These are phyloP conservation scores for Zoanthus gigantus DNA, from an alignment of 92 coral and sea anemone genomes.

Conservation along the genomic window DNA sequence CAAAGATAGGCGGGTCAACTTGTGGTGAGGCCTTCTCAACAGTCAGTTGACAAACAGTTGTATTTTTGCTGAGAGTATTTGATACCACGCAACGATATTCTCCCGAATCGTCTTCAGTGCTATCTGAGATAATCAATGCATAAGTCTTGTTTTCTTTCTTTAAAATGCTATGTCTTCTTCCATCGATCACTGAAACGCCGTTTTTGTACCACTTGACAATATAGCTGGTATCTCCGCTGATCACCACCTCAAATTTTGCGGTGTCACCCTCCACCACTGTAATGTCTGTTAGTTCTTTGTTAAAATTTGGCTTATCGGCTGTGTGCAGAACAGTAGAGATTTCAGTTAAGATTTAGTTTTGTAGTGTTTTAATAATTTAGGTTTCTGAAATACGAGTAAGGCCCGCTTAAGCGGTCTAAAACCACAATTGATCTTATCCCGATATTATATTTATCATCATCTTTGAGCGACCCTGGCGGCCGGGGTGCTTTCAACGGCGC, in stretches of 20 bases:
- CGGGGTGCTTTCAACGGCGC: too few species aligned
- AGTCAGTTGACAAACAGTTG: slow-evolving; percentile 75
- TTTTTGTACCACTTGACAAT: slow-evolving; percentile 84
- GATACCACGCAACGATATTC: slow-evolving; percentile 81
- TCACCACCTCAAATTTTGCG: slow-evolving; percentile 66
- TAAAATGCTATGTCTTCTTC: slow-evolving; percentile 51
- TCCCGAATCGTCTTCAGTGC: slow-evolving; percentile 81
- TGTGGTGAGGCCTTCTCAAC: slow-evolving; percentile 48
- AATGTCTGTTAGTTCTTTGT: slow-evolving; percentile 62
- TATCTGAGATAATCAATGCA: slow-evolving; percentile 75
- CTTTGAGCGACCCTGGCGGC: too few species aligned
- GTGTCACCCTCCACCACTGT: slow-evolving; percentile 67
- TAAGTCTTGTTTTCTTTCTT: slow-evolving; percentile 56
- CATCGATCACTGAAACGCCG: slow-evolving; percentile 65
- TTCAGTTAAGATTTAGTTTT: too few species aligned
- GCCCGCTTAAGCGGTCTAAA: too few species aligned
- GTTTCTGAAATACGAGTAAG: too few species aligned
- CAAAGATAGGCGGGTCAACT: slow-evolving; percentile 59
- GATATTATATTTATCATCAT: too few species aligned
- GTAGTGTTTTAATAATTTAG: too few species aligned
- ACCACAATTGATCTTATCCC: too few species aligned
- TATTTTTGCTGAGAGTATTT: slow-evolving; percentile 75
- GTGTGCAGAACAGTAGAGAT: neutral
- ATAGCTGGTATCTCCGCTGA: slow-evolving; percentile 57
- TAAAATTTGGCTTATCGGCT: slow-evolving; percentile 65